Percentiles rank a stretch among this genome's conserved stretches.
phyloP scores from a whole-genome alignment of 2,797 vertebrate species.

The Potorous gilbertii region DNA sequence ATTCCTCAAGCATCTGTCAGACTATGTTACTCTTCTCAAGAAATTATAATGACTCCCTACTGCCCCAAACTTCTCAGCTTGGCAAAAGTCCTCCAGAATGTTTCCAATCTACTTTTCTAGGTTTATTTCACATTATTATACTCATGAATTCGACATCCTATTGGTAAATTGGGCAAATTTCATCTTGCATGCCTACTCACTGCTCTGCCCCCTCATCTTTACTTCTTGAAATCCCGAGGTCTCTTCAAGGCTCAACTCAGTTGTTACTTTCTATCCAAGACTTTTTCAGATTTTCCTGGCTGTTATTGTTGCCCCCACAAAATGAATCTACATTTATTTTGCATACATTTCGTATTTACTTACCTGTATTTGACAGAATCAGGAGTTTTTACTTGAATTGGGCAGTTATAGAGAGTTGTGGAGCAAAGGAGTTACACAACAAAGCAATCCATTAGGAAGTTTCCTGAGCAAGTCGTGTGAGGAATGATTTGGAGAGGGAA shows the following conservation, averaged over 20 bases:
- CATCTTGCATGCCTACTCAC: not conserved
- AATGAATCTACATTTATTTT: not conserved
- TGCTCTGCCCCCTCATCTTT: not conserved
- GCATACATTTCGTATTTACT: not conserved
- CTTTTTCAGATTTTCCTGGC: not conserved
- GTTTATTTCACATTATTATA: not conserved
- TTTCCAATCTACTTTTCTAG: not conserved
- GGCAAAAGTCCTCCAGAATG: not conserved
- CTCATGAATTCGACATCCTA: not conserved
- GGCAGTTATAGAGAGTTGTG: not conserved
- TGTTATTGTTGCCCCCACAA: not conserved
- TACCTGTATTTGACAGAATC: not conserved
- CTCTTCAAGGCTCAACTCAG: not conserved
- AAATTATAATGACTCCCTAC: not conserved
- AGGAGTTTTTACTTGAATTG: not conserved
- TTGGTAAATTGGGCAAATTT: not conserved
- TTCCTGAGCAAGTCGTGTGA: not conserved
- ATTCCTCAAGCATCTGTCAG: not conserved
- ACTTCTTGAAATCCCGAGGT: not conserved
- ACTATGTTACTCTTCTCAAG: not conserved
- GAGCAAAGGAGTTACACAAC: not conserved
- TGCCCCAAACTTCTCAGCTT: not conserved
- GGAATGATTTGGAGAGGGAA: not conserved
- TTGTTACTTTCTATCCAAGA: not conserved
- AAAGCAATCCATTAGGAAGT: not conserved